A percentile compares a stretch with the other conserved stretches of the same genome.
Evolutionary conservation across 2,113 vertebrate species (phyloP).

Genomic region (Pollachius pollachius): DNA sequence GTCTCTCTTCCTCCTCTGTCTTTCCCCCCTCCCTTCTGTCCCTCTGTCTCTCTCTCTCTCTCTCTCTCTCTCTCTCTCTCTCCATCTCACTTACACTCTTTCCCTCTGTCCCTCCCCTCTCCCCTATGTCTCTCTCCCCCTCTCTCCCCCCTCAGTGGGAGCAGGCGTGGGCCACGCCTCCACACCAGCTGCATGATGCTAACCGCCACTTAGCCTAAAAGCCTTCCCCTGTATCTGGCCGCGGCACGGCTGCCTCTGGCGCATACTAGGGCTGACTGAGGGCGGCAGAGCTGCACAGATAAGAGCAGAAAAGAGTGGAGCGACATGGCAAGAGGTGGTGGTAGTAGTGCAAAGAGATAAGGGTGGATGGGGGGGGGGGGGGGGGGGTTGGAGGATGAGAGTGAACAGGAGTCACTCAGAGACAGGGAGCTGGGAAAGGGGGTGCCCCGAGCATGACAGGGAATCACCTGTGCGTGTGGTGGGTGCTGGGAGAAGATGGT

Average conservation of each 20-base stretch:
- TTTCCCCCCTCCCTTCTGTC: no score
- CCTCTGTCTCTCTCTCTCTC: conserved; percentile 5
- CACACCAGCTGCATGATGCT: conserved; percentile 60
- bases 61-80: conserved; percentile 17
- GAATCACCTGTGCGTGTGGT: no score
- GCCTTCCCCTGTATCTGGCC: conserved; percentile 39
- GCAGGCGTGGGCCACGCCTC: conserved; percentile 36
- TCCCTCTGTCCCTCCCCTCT: no score
- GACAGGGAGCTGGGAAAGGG: no score
- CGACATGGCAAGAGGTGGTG: not conserved
- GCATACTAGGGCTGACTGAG: not conserved
- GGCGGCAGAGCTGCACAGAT: not conserved
- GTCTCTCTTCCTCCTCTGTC: no score
- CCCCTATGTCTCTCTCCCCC: conserved; percentile 1
- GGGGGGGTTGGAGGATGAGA: not conserved
- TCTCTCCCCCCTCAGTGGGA: conserved; percentile 15
- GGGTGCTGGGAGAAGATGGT: no score
- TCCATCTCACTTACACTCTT: no score
- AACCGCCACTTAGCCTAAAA: conserved; percentile 64
- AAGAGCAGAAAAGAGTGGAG: not conserved
- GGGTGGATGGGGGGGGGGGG: not conserved
- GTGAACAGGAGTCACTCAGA: no score
- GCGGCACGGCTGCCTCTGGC: no score
- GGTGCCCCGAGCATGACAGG: no score
- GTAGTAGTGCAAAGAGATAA: not conserved